These are phyloP conservation scores for Drosophila borborema DNA, from an alignment of 2,888 invertebrate genomes.

Conservation along the genomic window DNA sequence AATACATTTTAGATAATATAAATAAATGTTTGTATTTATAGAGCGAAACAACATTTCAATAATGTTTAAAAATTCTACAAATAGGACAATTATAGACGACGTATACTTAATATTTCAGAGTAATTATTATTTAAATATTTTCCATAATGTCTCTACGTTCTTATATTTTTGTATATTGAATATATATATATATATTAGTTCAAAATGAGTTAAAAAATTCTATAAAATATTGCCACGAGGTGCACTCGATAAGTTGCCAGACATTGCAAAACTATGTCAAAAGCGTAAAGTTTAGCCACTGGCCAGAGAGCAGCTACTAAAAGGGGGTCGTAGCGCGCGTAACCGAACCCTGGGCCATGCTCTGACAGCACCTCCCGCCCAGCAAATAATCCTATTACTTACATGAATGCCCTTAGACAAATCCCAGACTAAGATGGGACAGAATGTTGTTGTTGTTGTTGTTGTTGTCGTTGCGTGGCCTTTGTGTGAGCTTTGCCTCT, in stretches of 20 bases:
- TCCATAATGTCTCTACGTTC: background rate
- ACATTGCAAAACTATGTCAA: slow-evolving; percentile 38
- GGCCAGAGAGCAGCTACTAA: background rate
- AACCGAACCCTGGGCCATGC: slow-evolving; percentile 12
- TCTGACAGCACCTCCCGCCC: slow-evolving; percentile 6
- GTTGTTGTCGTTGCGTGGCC: slow-evolving; percentile 36
- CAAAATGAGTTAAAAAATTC: no score
- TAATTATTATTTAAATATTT: background rate
- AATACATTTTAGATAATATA: background rate
- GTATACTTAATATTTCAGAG: background rate
- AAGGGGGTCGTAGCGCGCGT: slow-evolving; percentile 12
- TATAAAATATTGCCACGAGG: background rate
- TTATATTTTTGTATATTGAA: no score
- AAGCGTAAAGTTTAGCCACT: background rate
- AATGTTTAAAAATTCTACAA: background rate
- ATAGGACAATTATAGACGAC: background rate
- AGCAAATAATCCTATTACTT: slow-evolving; percentile 72
- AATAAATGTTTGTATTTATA: no score
- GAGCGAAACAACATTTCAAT: background rate
- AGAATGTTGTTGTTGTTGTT: slow-evolving; percentile 1
- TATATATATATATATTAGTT: no score
- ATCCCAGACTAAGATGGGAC: slow-evolving; percentile 28
- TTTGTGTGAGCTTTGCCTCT: slow-evolving; percentile 45
- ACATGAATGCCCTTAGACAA: slow-evolving; percentile 60
- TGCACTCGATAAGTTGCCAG: slow-evolving; percentile 30